Base-by-base conservation (phyloP, 1,140 invertebrate genomes). In the Rhysida immarginata region DNA sequence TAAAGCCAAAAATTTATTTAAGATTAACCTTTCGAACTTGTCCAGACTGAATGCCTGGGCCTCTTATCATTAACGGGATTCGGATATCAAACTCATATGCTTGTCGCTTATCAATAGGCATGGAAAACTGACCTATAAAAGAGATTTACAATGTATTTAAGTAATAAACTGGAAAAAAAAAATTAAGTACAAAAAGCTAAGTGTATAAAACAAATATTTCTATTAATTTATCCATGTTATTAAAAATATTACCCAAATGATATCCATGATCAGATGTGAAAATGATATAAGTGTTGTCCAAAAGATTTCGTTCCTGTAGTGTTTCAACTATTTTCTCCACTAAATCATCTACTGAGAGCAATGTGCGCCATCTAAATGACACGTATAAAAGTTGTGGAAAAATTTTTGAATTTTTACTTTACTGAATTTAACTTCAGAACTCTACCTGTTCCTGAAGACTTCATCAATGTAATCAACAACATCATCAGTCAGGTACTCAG, bases 1-100 rank as follows among this genome's bases (percentile, higher is more conserved):
- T n/a, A n/a, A n/a, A n/a, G n/a, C n/a, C n/a, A n/a, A n/a, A n/a
- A n/a, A n/a, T n/a, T n/a, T n/a, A n/a, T 35, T 35, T 5, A 35
- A 35, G 16, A 35, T 42, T 48, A 52, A 54, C 45, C 26, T 41
- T 26, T 53, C n/a, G 26, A 16, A 70, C 59, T 0, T 61, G 61
- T 24, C 75, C 77, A 52, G 67, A 62, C 25, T 62, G 60, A 23
- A 90, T 74, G 1, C 73, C 74, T 1, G 88, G 88, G 21, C 89
- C 88, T 57, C 80, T 71, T 2, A 93, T 78, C 25, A 91, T 62
- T 14, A 94, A 69, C 3, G 90, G 89, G 0, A 93, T 79, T 62
- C 78, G 75, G 27, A 90, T 84, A 65, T 94, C 90, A 2, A 85
- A 82, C 64, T 94, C 87, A 66, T 94, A 94, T 0, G 85, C 82